These are phyloP conservation scores for Aricia agestis DNA, from an alignment of 1,140 invertebrate genomes.

Conservation along the genomic window DNA sequence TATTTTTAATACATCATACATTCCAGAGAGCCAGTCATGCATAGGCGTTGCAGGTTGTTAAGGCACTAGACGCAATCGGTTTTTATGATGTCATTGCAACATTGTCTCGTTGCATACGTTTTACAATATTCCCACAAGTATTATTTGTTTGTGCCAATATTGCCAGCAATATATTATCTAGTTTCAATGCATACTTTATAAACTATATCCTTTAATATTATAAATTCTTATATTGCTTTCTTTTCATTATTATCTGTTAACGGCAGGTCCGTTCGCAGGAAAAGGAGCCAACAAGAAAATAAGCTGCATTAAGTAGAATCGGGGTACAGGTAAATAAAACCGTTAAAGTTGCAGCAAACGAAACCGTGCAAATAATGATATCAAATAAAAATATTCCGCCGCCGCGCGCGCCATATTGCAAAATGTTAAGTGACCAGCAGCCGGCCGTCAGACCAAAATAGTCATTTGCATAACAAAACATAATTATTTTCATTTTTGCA, in stretches of 20 bases:
- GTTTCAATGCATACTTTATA: too few species aligned
- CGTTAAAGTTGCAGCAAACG: too few species aligned
- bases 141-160: not conserved
- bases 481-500: constrained; percentile 4
- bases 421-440: constrained; percentile 1
- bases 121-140: constrained; percentile 3
- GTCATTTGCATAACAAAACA: constrained; percentile 1
- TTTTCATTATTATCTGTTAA: too few species aligned
- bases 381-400: not conserved
- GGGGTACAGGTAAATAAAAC: too few species aligned
- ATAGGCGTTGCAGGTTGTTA: not conserved
- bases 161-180: not conserved
- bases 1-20: not conserved
- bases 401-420: not conserved
- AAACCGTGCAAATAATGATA: not conserved
- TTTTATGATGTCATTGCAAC: not conserved
- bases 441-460: constrained; percentile 2
- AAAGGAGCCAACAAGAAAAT: too few species aligned
- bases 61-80: not conserved
- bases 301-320: too few species aligned
- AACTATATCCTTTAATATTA: too few species aligned
- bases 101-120: not conserved
- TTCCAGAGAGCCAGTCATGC: not conserved
- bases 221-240: too few species aligned
- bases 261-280: too few species aligned